Percentiles rank a stretch among this genome's conserved stretches.
Conservation (phyloP, 1,140 invertebrate genomes). For the Drosophila lacertosa region DNA sequence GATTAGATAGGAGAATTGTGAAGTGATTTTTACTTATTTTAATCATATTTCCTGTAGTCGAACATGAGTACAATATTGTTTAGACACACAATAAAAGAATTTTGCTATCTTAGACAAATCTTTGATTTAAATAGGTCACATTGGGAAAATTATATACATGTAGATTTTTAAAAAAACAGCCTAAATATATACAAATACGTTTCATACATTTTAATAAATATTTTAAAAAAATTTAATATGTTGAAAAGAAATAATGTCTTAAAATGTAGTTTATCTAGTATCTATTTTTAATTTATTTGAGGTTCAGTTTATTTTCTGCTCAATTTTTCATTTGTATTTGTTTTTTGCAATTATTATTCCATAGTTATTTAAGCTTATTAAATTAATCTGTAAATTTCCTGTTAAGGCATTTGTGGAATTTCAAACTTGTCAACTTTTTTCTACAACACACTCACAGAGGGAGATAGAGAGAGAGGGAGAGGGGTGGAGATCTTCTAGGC, state of each 20-base stretch:
- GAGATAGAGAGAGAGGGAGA: too few species aligned
- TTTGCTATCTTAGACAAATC: not conserved
- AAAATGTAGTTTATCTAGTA: too few species aligned
- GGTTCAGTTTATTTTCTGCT: too few species aligned
- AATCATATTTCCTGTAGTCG: not conserved
- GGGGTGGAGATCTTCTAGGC: conserved; percentile 19
- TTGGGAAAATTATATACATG: too few species aligned
- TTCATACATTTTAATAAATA: too few species aligned
- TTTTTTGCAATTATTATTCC: too few species aligned
- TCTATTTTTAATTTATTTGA: not conserved
- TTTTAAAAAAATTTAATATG: too few species aligned
- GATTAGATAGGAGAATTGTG: not conserved
- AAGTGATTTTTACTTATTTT: conserved; percentile 1
- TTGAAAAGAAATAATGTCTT: too few species aligned
- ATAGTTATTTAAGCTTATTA: not conserved
- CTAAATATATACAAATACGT: too few species aligned
- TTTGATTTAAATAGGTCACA: not conserved
- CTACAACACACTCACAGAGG: not conserved
- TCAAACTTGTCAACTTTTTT: conserved; percentile 24
- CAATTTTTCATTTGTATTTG: not conserved
- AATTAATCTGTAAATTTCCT: too few species aligned
- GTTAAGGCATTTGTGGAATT: conserved; percentile 49
- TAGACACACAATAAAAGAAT: not conserved
- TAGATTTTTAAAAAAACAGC: too few species aligned
- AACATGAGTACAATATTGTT: not conserved